Evolutionary conservation across 2,888 invertebrate genomes (phyloP).

Genomic region (Bruchidius siliquastri): DNA sequence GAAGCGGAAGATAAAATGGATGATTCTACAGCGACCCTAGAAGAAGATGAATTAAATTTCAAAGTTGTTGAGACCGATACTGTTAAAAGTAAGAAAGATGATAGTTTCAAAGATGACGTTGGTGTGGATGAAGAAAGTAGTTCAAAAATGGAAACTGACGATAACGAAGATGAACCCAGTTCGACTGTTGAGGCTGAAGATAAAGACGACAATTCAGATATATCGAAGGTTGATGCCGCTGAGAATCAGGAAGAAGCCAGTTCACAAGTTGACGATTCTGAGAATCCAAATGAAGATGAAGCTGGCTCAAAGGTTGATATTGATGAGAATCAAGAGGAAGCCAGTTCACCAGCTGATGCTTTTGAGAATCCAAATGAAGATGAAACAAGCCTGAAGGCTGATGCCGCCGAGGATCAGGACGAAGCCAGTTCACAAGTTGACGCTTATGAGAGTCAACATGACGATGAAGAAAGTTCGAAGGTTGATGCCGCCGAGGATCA

Average conservation of each 20-base stretch:
- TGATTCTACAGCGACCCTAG: background rate
- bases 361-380: background rate
- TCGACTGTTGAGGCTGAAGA: no score
- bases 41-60: background rate
- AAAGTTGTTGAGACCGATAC: slow-evolving; percentile 3
- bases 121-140: background rate
- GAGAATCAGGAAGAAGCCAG: no score
- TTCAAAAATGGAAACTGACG: background rate
- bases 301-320: background rate
- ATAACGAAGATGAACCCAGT: background rate
- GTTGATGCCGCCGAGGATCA: background rate
- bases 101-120: background rate
- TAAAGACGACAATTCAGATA: background rate
- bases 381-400: background rate
- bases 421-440: no score
- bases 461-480: background rate
- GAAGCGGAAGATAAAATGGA: background rate
- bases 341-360: no score
- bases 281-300: background rate
- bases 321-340: no score
- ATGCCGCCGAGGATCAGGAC: background rate
- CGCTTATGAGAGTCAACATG: background rate
- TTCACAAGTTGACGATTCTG: no score
- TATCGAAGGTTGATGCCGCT: background rate
- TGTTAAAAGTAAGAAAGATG: slow-evolving; percentile 2